These are phyloP conservation scores for Eulemur mongoz DNA, from an alignment of 2,797 vertebrate genomes.

Conservation along the genomic window DNA sequence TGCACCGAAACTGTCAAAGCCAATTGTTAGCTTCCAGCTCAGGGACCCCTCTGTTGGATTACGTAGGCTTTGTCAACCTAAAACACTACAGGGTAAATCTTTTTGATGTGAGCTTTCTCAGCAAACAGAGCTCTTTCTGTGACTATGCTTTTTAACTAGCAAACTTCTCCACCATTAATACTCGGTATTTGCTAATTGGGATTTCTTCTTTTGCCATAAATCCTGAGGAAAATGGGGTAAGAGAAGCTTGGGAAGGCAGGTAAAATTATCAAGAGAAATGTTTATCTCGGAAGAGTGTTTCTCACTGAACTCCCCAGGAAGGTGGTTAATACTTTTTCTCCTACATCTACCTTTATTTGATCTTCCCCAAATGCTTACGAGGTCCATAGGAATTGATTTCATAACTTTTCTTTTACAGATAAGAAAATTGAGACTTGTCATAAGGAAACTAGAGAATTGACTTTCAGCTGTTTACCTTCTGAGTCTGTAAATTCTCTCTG, in stretches of 20 bases:
- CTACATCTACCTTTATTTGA: background rate
- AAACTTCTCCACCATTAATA: constrained; percentile 14
- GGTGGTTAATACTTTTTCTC: background rate
- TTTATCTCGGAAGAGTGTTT: background rate
- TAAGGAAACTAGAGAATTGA: constrained; percentile 10
- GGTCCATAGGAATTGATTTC: background rate
- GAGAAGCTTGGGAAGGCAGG: background rate
- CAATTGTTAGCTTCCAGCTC: background rate
- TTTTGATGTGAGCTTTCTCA: background rate
- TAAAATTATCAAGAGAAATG: constrained; percentile 42
- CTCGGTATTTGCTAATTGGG: background rate
- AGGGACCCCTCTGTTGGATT: background rate
- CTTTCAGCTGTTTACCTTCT: background rate
- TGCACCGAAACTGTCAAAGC: constrained; percentile 5
- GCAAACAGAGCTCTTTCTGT: background rate
- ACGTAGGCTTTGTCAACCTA: background rate
- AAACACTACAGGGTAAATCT: constrained; percentile 27
- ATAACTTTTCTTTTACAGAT: constrained; percentile 26
- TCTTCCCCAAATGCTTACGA: constrained; percentile 13
- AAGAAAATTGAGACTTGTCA: constrained; percentile 46
- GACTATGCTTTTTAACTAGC: background rate
- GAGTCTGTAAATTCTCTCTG: background rate
- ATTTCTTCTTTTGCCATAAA: constrained; percentile 51
- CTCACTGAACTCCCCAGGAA: constrained; percentile 20
- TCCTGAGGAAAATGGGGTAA: constrained; percentile 3